phyloP scores from a whole-genome alignment of 2,888 invertebrate genomes.

The Ichneumon xanthorius region DNA sequence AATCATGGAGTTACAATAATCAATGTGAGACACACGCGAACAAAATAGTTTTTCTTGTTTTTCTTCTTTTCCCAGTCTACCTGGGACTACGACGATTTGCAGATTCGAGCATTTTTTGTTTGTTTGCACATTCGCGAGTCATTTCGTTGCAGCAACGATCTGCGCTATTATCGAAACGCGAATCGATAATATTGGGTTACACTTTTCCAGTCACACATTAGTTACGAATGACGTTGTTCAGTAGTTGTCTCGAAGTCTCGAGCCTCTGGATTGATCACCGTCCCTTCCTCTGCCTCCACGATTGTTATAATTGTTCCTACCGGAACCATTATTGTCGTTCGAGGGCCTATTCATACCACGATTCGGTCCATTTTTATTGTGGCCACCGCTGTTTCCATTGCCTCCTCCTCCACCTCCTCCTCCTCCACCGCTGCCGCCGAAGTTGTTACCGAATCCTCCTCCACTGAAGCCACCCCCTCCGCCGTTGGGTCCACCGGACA shows the following conservation, averaged over 20 bases:
- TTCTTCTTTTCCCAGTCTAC: background rate
- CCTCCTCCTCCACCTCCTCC: slow-evolving; percentile 67
- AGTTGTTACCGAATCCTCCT: slow-evolving; percentile 72
- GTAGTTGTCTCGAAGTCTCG: slow-evolving; percentile 79
- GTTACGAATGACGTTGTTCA: slow-evolving; percentile 45
- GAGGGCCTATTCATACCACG: slow-evolving; percentile 77
- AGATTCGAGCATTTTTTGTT: slow-evolving; percentile 30
- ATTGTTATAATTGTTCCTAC: slow-evolving; percentile 75
- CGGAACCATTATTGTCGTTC: slow-evolving; percentile 74
- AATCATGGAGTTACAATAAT: slow-evolving; percentile 64
- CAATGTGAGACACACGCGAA: slow-evolving; percentile 59
- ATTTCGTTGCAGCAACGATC: background rate
- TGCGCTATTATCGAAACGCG: background rate
- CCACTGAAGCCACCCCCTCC: slow-evolving; percentile 53
- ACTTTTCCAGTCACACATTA: background rate
- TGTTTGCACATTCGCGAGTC: slow-evolving; percentile 17
- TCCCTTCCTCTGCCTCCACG: slow-evolving; percentile 79
- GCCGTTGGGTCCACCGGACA: slow-evolving; percentile 70
- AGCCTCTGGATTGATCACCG: slow-evolving; percentile 76
- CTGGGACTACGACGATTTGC: slow-evolving; percentile 11
- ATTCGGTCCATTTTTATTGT: slow-evolving; percentile 77
- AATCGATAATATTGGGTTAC: background rate
- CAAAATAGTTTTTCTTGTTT: slow-evolving; percentile 1
- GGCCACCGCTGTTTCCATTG: slow-evolving; percentile 61
- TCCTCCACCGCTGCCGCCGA: slow-evolving; percentile 65